A percentile compares a stretch with the other conserved stretches of the same genome.
phyloP scores from a whole-genome alignment of 2,888 invertebrate genomes.

The Syrphus vitripennis region DNA sequence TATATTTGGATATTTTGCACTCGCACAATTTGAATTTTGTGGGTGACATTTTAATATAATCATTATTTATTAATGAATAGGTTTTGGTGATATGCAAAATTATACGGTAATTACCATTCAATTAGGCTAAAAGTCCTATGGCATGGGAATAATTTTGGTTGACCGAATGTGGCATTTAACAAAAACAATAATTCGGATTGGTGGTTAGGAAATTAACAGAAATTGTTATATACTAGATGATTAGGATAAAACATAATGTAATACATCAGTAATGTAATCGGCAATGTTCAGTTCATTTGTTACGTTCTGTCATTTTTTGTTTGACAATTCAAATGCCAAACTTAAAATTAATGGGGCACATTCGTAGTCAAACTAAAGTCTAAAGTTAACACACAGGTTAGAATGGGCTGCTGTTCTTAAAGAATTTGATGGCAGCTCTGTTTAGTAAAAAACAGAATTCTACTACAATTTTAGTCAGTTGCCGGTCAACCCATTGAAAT shows the following conservation, averaged over 20 bases:
- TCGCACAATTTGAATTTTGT: neutral
- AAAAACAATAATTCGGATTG: neutral
- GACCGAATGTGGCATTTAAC: neutral
- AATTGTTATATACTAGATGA: neutral
- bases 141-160: neutral
- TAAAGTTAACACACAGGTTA: no score
- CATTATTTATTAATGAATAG: neutral
- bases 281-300: no score
- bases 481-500: no score
- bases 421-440: no score
- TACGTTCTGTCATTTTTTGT: no score
- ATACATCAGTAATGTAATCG: no score
- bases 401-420: no score
- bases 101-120: neutral
- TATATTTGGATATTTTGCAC: neutral
- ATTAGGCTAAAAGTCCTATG: neutral
- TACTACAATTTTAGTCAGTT: no score
- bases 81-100: neutral
- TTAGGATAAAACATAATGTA: neutral
- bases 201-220: neutral
- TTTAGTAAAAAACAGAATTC: no score
- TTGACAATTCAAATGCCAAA: no score
- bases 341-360: no score
- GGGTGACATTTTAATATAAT: neutral
- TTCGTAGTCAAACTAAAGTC: no score